Conservation (phyloP, 2,113 vertebrate species). For the Hippopotamus amphibius region DNA sequence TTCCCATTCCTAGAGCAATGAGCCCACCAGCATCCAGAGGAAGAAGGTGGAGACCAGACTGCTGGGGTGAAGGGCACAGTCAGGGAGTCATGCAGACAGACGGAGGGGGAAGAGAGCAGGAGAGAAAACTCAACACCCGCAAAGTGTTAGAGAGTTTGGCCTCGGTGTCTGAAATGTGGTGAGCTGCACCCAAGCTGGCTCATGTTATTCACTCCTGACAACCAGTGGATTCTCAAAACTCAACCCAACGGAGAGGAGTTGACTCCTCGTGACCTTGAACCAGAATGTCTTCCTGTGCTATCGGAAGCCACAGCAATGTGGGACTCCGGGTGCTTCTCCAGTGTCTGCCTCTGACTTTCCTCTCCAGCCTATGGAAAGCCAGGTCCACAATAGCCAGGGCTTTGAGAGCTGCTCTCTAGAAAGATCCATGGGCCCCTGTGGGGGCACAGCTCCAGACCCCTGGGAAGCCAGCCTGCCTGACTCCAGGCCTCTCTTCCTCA, state of each 20-base stretch:
- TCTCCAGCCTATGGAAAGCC: not conserved
- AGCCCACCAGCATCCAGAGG: not conserved
- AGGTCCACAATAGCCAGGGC: not conserved
- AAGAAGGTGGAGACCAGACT: not conserved
- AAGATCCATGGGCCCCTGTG: not conserved
- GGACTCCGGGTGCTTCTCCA: not conserved
- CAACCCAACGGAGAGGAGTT: not conserved
- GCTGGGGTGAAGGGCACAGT: not conserved
- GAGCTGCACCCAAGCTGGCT: rapidly evolving
- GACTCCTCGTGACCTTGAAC: not conserved
- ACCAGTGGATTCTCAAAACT: not conserved
- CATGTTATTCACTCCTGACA: rapidly evolving
- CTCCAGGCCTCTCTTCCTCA: not conserved
- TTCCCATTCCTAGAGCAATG: constrained; percentile 40
- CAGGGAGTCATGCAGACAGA: not conserved
- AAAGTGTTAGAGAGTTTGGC: not conserved
- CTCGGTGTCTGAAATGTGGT: not conserved
- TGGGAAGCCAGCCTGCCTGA: too few relatives aligned
- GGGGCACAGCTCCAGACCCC: rapidly evolving
- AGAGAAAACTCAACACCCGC: not conserved
- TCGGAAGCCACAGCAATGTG: rapidly evolving
- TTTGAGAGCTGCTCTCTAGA: not conserved
- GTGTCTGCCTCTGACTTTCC: not conserved
- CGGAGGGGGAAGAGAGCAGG: rapidly evolving
- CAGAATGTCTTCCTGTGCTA: not conserved